Percentiles rank a stretch among this genome's conserved stretches.
These are phyloP conservation scores for Lysiphlebus fabarum DNA, from an alignment of 1,140 invertebrate genomes.

Conservation along the genomic window DNA sequence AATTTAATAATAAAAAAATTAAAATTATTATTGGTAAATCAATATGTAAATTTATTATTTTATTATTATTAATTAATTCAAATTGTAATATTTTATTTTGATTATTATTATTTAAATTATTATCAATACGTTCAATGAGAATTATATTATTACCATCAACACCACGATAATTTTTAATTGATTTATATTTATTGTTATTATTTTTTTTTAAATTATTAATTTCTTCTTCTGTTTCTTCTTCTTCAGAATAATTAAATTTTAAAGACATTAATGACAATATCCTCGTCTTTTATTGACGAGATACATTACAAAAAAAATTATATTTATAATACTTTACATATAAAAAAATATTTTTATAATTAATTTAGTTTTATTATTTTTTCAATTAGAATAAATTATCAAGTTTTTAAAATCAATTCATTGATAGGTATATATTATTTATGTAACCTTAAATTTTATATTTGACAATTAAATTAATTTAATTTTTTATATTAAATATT, in stretches of 20 bases:
- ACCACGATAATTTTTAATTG: constrained; percentile 8
- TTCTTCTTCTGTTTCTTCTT: background rate
- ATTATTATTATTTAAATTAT: background rate
- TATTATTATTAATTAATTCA: constrained; percentile 7
- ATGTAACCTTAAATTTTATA: no score
- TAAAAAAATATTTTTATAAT: no score
- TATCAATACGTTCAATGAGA: constrained; percentile 5
- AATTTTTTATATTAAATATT: no score
- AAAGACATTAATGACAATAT: constrained; percentile 7
- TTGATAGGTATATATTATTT: no score
- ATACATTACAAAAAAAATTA: no score
- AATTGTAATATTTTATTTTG: constrained; percentile 14
- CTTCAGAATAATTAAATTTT: background rate
- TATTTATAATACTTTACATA: no score
- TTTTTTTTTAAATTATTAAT: no score
- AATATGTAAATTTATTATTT: background rate
- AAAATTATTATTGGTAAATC: constrained; percentile 5
- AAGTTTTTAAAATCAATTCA: no score
- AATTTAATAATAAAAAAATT: constrained; percentile 3
- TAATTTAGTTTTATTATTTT: no score
- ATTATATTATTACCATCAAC: constrained; percentile 14
- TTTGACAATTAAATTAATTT: no score
- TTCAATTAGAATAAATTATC: no score
- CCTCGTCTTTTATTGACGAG: background rate
- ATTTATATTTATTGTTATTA: no score